phyloP scores from a whole-genome alignment of 2,888 invertebrate genomes.

The Melanostoma scalare region DNA sequence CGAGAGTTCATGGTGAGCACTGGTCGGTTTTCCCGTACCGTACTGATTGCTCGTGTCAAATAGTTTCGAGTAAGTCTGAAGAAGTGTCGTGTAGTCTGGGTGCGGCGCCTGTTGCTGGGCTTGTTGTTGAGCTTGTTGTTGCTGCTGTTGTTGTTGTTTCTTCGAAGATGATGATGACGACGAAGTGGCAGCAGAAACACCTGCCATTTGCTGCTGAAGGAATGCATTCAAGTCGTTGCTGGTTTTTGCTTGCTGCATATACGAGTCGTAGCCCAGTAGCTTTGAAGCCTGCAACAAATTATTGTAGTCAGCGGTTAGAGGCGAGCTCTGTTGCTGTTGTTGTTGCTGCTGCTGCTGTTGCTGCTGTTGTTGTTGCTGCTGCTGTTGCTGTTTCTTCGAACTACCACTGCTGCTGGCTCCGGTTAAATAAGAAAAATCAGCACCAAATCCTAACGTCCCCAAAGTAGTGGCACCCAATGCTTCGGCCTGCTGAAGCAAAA shows the following conservation, averaged over 20 bases:
- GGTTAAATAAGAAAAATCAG: constrained; percentile 80
- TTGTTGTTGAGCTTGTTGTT: constrained; percentile 76
- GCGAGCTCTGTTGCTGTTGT: constrained; percentile 57
- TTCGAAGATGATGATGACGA: constrained; percentile 69
- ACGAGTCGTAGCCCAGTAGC: constrained; percentile 80
- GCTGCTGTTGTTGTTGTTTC: constrained; percentile 64
- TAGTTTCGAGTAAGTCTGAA: constrained; percentile 81
- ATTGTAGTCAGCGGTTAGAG: constrained; percentile 79
- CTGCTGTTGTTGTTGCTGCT: constrained; percentile 59
- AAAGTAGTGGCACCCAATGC: constrained; percentile 81
- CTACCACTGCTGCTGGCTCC: constrained; percentile 74
- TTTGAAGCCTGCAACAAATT: constrained; percentile 81
- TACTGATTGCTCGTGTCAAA: constrained; percentile 80
- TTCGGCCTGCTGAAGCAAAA: constrained; percentile 81
- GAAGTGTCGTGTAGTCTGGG: constrained; percentile 79
- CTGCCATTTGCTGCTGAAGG: constrained; percentile 81
- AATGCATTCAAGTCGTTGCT: constrained; percentile 80
- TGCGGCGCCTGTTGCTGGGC: constrained; percentile 76
- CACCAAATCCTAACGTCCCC: constrained; percentile 80
- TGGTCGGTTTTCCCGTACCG: constrained; percentile 74
- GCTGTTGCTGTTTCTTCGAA: constrained; percentile 73
- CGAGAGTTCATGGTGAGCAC: constrained; percentile 78
- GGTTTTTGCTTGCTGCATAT: constrained; percentile 80
- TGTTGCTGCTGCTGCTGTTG: constrained; percentile 40
- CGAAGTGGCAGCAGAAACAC: constrained; percentile 77